Conservation (phyloP, 1,140 invertebrate genomes). For the Procambarus virginalis region DNA sequence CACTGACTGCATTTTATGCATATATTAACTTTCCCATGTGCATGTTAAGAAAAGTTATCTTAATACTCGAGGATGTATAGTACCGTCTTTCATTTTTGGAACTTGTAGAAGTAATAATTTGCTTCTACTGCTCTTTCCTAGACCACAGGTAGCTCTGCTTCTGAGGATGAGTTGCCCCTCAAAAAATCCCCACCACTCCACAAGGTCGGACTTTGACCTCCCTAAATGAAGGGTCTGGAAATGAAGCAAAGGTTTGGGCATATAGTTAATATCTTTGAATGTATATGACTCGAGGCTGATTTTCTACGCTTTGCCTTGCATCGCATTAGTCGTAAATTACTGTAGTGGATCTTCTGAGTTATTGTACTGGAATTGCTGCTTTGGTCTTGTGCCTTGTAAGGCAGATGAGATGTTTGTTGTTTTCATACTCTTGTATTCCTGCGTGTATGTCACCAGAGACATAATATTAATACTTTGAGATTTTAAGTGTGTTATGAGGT, state of each 20-base stretch:
- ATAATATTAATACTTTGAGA: too few relatives aligned
- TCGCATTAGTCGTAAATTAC: too few relatives aligned
- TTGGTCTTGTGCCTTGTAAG: too few relatives aligned
- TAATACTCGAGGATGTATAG: neutral
- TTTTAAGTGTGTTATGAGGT: too few relatives aligned
- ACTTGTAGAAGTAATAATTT: neutral
- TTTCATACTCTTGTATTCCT: too few relatives aligned
- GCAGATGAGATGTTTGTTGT: too few relatives aligned
- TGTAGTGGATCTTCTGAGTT: too few relatives aligned
- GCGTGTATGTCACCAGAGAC: too few relatives aligned
- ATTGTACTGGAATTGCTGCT: too few relatives aligned
- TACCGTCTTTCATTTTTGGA: neutral
- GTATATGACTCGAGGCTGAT: neutral
- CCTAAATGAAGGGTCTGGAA: slow-evolving; percentile 42
- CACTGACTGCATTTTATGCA: neutral
- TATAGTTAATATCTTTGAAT: neutral
- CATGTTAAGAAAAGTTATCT: neutral
- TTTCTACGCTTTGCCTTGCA: too few relatives aligned
- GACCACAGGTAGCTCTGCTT: slow-evolving; percentile 61
- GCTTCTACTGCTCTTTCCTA: slow-evolving; percentile 30
- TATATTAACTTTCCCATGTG: neutral
- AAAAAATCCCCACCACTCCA: slow-evolving; percentile 42
- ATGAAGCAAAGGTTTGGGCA: slow-evolving; percentile 29
- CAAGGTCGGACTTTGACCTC: slow-evolving; percentile 37
- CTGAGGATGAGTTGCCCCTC: slow-evolving; percentile 51